These are phyloP conservation scores for Platerodrilus igneus DNA, from an alignment of 2,888 invertebrate species.

Conservation along the genomic window DNA sequence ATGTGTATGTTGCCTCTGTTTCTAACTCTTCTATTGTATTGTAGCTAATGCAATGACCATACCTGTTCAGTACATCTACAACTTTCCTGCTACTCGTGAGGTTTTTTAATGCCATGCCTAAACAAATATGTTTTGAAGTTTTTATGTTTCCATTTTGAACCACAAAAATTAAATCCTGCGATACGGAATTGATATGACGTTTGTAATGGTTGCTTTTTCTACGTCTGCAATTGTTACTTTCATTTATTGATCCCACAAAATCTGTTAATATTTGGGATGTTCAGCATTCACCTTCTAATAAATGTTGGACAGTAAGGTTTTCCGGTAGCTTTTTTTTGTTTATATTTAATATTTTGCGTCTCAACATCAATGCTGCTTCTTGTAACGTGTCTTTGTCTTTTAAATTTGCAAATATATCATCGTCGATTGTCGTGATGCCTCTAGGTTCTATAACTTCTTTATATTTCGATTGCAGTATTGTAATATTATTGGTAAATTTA, in stretches of 20 bases:
- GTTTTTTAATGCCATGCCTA: constrained; percentile 36
- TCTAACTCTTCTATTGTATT: no score
- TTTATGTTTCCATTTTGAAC: constrained; percentile 29
- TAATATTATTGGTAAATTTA: no score
- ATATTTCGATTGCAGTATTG: constrained; percentile 6
- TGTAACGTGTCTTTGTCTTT: constrained; percentile 12
- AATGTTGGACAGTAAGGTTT: constrained; percentile 2
- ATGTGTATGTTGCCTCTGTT: constrained; percentile 32
- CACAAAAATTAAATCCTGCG: constrained; percentile 25
- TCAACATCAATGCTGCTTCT: constrained; percentile 14
- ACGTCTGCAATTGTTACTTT: constrained; percentile 18
- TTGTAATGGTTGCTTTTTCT: constrained; percentile 13
- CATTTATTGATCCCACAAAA: constrained; percentile 18
- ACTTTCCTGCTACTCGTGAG: constrained; percentile 33
- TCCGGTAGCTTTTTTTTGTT: constrained; percentile 9
- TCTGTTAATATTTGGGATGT: constrained; percentile 15
- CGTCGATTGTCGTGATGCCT: no score
- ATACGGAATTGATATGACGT: constrained; percentile 17
- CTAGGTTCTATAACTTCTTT: not conserved
- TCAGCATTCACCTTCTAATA: constrained; percentile 24
- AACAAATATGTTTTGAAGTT: constrained; percentile 31
- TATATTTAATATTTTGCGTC: constrained; percentile 8
- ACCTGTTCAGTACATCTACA: constrained; percentile 34
- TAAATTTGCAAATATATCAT: constrained; percentile 1
- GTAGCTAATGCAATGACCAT: constrained; percentile 36